Percentiles rank a stretch among this genome's conserved stretches.
phyloP scores from a whole-genome alignment of 2,797 vertebrate genomes.

The Pipistrellus nathusii region DNA sequence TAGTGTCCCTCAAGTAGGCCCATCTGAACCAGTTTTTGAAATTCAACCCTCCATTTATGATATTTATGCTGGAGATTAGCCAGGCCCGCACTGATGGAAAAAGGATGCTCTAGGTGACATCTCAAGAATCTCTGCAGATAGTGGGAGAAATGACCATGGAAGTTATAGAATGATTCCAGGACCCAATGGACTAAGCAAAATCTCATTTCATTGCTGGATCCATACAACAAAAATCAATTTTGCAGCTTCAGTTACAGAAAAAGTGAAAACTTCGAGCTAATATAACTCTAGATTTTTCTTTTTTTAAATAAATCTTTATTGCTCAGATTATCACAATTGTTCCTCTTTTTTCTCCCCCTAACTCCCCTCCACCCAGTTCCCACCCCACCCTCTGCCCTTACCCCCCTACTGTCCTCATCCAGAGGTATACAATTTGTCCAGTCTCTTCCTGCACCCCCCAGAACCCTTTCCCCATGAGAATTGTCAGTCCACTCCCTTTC shows the following conservation, averaged over 20 bases:
- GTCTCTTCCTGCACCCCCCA: too few species aligned
- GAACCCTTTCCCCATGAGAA: too few species aligned
- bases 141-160: background rate
- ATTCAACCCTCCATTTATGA: constrained; percentile 31
- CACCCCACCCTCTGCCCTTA: too few species aligned
- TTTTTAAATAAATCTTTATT: too few species aligned
- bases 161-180: constrained; percentile 18
- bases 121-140: constrained; percentile 28
- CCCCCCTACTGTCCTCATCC: too few species aligned
- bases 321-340: too few species aligned
- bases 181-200: constrained; percentile 5
- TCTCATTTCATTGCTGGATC: background rate
- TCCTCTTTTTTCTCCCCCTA: too few species aligned
- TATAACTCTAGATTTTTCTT: background rate
- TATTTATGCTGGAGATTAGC: background rate
- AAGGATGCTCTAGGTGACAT: background rate
- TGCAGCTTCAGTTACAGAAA: constrained; percentile 30
- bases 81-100: background rate
- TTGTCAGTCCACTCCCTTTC: too few species aligned
- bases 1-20: background rate
- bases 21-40: constrained; percentile 33
- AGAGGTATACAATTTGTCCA: too few species aligned
- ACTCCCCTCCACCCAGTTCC: too few species aligned
- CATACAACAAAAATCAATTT: background rate
- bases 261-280: background rate